Conservation (phyloP, 2,113 vertebrate genomes). For the Naja naja region DNA sequence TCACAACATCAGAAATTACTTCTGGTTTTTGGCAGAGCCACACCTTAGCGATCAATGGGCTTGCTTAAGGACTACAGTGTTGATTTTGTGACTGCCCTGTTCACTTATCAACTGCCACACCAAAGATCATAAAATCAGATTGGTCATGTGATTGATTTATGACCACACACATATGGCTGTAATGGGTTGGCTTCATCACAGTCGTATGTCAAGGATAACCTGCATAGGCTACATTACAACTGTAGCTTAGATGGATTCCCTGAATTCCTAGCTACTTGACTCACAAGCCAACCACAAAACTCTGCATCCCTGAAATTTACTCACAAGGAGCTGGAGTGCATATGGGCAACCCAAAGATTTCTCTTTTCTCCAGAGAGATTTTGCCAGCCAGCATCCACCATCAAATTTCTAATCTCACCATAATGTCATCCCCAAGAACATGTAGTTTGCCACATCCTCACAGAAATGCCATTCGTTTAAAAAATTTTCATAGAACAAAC, state of each 20-base stretch:
- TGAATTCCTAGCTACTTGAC: not conserved
- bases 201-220: not conserved
- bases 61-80: not conserved
- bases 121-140: not conserved
- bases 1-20: not conserved
- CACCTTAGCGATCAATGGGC: not conserved
- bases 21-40: not conserved
- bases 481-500: not conserved
- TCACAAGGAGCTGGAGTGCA: not conserved
- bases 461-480: not conserved
- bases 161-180: not conserved
- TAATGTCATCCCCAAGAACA: not conserved
- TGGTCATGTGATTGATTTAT: not conserved
- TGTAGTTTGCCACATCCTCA: not conserved
- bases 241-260: not conserved
- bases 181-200: not conserved
- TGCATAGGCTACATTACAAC: not conserved
- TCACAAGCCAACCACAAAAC: not conserved
- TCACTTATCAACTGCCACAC: not conserved
- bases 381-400: not conserved
- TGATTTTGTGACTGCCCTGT: not conserved
- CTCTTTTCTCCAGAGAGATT: not conserved
- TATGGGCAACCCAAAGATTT: not conserved
- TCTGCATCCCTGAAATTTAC: not conserved
- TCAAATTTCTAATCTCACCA: not conserved